A percentile compares a stretch with the other conserved stretches of the same genome.
Conservation (phyloP, 2,888 invertebrate species). For the Acrobasis consociella region DNA sequence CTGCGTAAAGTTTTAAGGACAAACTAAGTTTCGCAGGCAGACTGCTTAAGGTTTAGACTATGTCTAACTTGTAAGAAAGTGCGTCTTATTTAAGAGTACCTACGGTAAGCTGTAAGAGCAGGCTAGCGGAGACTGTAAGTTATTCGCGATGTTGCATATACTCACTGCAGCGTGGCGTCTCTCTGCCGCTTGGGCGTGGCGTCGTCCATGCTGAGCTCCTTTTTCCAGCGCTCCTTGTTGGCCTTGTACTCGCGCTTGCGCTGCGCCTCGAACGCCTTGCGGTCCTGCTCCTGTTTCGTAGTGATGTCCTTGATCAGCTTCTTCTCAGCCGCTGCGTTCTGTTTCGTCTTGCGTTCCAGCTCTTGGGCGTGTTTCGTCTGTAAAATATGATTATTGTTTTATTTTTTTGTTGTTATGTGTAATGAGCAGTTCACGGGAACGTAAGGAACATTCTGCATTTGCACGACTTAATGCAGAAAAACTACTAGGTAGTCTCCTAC, state of each 20-base stretch:
- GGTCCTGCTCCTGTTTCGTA: slow-evolving; percentile 93
- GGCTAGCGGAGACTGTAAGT: too few relatives aligned
- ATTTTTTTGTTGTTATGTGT: too few relatives aligned
- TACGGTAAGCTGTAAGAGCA: too few relatives aligned
- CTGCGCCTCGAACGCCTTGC: slow-evolving; percentile 94
- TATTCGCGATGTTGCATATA: slow-evolving; percentile 28
- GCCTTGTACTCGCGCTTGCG: slow-evolving; percentile 98
- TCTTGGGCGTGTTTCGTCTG: slow-evolving; percentile 90
- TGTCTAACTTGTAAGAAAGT: too few relatives aligned
- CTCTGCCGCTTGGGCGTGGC: slow-evolving; percentile 95
- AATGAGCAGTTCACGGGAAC: too few relatives aligned
- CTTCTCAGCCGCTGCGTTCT: slow-evolving; percentile 94
- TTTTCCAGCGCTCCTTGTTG: slow-evolving; percentile 98
- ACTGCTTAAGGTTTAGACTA: too few relatives aligned
- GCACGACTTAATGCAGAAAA: too few relatives aligned
- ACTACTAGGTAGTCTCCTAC: too few relatives aligned
- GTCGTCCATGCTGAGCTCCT: slow-evolving; percentile 95
- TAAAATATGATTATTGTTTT: slow-evolving; percentile 25
- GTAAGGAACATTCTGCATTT: too few relatives aligned
- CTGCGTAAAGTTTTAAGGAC: too few relatives aligned
- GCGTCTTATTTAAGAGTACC: too few relatives aligned
- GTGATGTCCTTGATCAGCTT: slow-evolving; percentile 96
- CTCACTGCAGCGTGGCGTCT: slow-evolving; percentile 93
- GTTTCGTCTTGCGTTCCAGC: slow-evolving; percentile 91
- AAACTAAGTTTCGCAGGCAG: too few relatives aligned